Evolutionary conservation across 2,888 invertebrate genomes (phyloP), one percentile per base, ranked within the genome.

Genomic region (Rhingia rostrata): DNA sequence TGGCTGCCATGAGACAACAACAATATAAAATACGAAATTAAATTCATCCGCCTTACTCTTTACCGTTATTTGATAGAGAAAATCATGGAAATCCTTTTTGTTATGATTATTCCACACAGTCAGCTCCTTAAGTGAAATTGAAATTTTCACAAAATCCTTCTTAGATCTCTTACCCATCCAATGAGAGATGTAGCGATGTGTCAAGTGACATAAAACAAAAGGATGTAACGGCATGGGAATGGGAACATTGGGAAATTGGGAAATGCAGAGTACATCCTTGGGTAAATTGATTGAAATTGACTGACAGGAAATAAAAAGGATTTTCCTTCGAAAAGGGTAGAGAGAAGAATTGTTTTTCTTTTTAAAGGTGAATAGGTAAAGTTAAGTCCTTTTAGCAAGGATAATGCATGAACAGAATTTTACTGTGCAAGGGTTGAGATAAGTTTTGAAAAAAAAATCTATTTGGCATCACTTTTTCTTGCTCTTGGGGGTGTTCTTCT

Each of bases 261-360:
- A 70, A 61, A 43, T 70, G 70, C 56, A 56, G 47, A 51, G 54
- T 22, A 67, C 63, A 60, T 70, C 43, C 51, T 32, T 33, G 37
- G 49, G 43, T 51, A 58, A 70, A 72, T 64, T 79, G 78, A 64
- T 72, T 79, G 78, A 66, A 79, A 72, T 64, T 72, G 64, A 72
- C 70, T 64, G 70, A 79, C 78, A 64, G 63, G 56, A 64, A 58
- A 58, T 78, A 58, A 78, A n/a, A 70, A 51, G 51, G 64, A 43
- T 70, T 51, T 64, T 32, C 30, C n/a, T 41, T 47, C n/a, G 30
- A 10, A 45, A 32, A 9, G 3, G 3, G 1, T 7, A 4, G 43
- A 6, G n/a, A 22, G 33, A 9, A 12, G 47, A 63, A 10, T 41
- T 69, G 14, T 9, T 10, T 49, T 22, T 12, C 22, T 63, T 10